Percentiles rank a stretch among this genome's conserved stretches.
Conservation (phyloP, 2,888 invertebrate genomes). For the Isotomurus palustris region DNA sequence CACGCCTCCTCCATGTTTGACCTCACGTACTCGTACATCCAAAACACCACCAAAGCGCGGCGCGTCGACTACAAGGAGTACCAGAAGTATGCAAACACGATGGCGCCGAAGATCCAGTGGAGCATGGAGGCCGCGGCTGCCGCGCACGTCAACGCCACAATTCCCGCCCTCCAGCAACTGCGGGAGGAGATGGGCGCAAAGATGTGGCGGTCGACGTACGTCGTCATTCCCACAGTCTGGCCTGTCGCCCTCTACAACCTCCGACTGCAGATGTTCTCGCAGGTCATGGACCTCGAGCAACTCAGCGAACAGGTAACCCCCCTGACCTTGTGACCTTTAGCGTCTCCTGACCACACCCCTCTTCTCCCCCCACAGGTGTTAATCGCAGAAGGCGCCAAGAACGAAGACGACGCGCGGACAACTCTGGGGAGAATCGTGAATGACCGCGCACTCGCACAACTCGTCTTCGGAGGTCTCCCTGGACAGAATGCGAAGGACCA, state of each 20-base stretch:
- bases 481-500: constrained; percentile 13
- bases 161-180: constrained; percentile 15
- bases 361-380: constrained; percentile 6
- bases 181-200: constrained; percentile 16
- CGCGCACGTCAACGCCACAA: constrained; percentile 14
- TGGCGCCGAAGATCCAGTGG: constrained; percentile 18
- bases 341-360: too few species aligned
- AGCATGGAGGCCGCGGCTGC: constrained; percentile 14
- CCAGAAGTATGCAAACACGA: background rate
- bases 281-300: constrained; percentile 21
- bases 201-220: constrained; percentile 16
- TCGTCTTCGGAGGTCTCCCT: constrained; percentile 11
- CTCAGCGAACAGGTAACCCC: background rate
- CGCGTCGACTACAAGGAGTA: background rate
- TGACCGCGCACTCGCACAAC: constrained; percentile 20
- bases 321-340: too few species aligned
- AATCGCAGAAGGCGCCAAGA: constrained; percentile 18
- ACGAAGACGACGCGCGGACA: constrained; percentile 21
- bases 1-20: background rate
- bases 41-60: background rate
- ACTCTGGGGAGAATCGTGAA: constrained; percentile 22
- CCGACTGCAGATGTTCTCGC: constrained; percentile 16
- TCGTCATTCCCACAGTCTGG: constrained; percentile 27
- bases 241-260: constrained; percentile 22
- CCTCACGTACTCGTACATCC: background rate